Evolutionary conservation across 2,113 vertebrate species (phyloP), one percentile per base, ranked within the genome.

Genomic region (Trogon surrucura): DNA sequence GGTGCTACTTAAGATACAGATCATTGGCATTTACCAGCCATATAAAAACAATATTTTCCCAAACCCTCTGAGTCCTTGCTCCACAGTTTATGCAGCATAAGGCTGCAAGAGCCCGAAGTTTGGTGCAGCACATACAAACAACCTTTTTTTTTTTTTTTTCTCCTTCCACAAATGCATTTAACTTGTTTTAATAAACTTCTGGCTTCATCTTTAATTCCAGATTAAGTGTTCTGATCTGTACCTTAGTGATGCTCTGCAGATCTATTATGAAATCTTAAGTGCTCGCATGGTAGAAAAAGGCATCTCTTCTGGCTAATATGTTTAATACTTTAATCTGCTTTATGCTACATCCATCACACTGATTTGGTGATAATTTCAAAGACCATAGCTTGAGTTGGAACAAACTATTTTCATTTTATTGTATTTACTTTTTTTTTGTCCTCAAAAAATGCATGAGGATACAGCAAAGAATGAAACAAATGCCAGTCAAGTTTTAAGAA

Each of bases 11-110:
- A n/a, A 80, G 92, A 96, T 88, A 81, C 93, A 94, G 88, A 91
- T 93, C 93, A 91, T 78, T 94, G 81, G 91, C 91, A 57, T 96
- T 94, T 95, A 74, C 74, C 70, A 92, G 93, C 88, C 95, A 88
- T 95, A 94, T 53, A 97, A 95, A 93, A 96, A 80, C 88, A 85
- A 90, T 95, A 96, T 94, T 96, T 94, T 94, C 77, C 80, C 93
- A 96, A 91, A 89, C 82, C 72, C 82, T 96, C 85, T 27, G 27
- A 93, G 96, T 69, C 64, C 56, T 87, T 13, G 70, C 86, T 93
- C 93, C 44, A 11, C 65, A 74, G 85, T 85, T 96, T 85, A 81
- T 79, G 67, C 15, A 88, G 80, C 54, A 29, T n/a, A 91, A 88
- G 45, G 87, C 91, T 86, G 20, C 86, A 85, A 77, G 96, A 82